phyloP scores from a whole-genome alignment of 1,140 invertebrate species.

The Hetaerina americana region DNA sequence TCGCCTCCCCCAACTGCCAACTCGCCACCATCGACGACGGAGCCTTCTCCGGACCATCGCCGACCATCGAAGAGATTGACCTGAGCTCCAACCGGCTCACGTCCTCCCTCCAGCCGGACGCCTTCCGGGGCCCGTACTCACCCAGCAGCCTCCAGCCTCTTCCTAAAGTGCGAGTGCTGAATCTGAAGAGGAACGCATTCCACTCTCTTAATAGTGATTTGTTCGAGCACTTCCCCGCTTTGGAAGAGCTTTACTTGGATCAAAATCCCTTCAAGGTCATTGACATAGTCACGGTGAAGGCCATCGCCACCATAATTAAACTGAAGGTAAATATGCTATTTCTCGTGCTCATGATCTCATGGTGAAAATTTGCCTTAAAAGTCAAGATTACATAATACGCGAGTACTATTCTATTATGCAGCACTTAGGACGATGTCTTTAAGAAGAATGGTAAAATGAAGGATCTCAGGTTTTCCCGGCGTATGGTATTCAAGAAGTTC shows the following conservation, averaged over 20 bases:
- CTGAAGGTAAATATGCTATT: constrained; percentile 42
- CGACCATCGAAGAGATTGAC: constrained; percentile 45
- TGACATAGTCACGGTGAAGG: constrained; percentile 40
- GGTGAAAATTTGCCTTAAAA: no score
- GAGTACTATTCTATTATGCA: no score
- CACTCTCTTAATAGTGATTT: constrained; percentile 50
- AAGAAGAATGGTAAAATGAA: no score
- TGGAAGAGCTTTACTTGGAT: constrained; percentile 49
- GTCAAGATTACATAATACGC: no score
- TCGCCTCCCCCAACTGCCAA: constrained; percentile 31
- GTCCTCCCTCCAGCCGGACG: constrained; percentile 39
- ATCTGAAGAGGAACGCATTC: constrained; percentile 48
- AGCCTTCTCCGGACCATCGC: constrained; percentile 46
- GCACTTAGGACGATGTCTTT: no score
- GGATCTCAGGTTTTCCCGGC: no score
- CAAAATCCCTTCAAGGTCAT: constrained; percentile 50
- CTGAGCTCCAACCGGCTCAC: constrained; percentile 53
- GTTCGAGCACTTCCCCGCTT: constrained; percentile 50
- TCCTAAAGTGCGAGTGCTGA: constrained; percentile 40
- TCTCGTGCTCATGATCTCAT: no score
- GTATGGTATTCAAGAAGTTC: no score
- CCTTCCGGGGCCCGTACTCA: constrained; percentile 44
- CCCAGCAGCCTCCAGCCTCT: constrained; percentile 44
- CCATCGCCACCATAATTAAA: constrained; percentile 43
- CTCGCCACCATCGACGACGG: constrained; percentile 42